Percentiles rank a stretch among this genome's conserved stretches.
These are phyloP conservation scores for Diplolepis rosae DNA, from an alignment of 2,888 invertebrate genomes.

Conservation along the genomic window DNA sequence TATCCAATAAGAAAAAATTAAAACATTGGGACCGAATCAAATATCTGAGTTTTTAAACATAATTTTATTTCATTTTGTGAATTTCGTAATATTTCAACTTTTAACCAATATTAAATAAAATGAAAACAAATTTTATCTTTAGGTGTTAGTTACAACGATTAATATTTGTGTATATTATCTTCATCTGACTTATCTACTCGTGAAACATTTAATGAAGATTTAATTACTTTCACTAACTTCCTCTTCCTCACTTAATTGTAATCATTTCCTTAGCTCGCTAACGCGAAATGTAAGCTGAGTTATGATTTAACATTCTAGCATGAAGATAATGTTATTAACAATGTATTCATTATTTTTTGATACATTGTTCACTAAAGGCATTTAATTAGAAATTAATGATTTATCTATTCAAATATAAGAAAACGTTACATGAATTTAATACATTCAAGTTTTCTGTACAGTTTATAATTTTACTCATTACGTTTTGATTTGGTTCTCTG, in stretches of 20 bases:
- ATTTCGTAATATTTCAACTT: too few relatives aligned
- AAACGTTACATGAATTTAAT: neutral
- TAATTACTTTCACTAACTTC: conserved; percentile 27
- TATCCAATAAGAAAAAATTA: too few relatives aligned
- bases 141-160: neutral
- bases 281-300: conserved; percentile 12
- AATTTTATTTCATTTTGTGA: too few relatives aligned
- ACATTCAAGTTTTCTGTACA: neutral
- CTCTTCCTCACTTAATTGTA: conserved; percentile 24
- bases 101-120: neutral
- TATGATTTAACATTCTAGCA: conserved; percentile 3
- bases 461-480: neutral
- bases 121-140: neutral
- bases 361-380: neutral
- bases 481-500: neutral
- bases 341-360: neutral
- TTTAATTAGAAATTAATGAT: neutral
- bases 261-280: conserved; percentile 15
- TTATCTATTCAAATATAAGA: neutral
- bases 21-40: too few relatives aligned
- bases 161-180: conserved; percentile 8
- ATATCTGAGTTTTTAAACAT: too few relatives aligned
- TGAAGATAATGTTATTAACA: neutral
- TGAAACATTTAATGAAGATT: conserved; percentile 11
- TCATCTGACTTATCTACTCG: neutral